These are phyloP conservation scores for Intellagama lesueurii DNA, from an alignment of 2,797 vertebrate species.

Conservation along the genomic window DNA sequence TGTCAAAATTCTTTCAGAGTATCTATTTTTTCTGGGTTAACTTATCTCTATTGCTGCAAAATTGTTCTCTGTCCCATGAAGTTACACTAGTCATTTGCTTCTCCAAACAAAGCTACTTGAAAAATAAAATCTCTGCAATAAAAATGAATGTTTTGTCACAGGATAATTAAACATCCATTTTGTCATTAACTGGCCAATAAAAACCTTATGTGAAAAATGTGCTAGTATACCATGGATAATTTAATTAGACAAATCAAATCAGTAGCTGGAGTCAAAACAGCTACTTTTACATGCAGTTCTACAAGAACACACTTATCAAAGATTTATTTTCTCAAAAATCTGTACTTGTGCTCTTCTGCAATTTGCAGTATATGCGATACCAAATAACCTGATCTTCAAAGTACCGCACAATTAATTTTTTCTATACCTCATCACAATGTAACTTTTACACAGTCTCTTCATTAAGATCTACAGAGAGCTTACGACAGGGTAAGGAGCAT, in stretches of 20 bases:
- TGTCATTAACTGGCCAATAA: conserved; percentile 29
- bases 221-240: neutral
- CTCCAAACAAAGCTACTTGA: neutral
- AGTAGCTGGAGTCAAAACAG: conserved; percentile 32
- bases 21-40: conserved; percentile 12
- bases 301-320: neutral
- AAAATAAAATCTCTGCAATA: conserved; percentile 21
- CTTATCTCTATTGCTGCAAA: conserved; percentile 32
- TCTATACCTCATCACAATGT: neutral
- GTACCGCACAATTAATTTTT: neutral
- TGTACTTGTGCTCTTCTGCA: neutral
- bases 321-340: neutral
- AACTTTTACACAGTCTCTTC: no score
- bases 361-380: neutral
- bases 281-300: neutral
- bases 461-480: neutral
- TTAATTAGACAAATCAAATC: conserved; percentile 8
- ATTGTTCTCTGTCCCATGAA: conserved; percentile 7
- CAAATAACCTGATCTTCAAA: neutral
- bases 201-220: conserved; percentile 32
- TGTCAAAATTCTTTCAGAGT: conserved; percentile 17
- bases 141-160: neutral
- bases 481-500: neutral
- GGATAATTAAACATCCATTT: conserved; percentile 16
- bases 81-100: conserved; percentile 7